Evolutionary conservation across 2,888 invertebrate genomes (phyloP).

Genomic region (Cheilosia soror): DNA sequence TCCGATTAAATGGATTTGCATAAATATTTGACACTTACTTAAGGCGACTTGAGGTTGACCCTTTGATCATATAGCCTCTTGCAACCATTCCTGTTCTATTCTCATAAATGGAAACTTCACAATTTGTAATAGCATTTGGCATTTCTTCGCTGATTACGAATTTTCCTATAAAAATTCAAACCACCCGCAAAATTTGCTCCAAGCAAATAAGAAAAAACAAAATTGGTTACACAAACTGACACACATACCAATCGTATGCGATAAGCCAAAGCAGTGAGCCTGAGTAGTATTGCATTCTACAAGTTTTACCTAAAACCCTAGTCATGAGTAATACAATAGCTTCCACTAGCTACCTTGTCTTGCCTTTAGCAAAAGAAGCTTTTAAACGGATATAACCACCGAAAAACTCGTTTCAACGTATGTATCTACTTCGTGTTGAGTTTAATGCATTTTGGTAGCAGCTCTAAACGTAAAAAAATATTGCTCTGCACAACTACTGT

Average conservation of each 20-base stretch:
- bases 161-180: background rate
- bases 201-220: constrained; percentile 2
- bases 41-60: too few species aligned
- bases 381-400: constrained; percentile 22
- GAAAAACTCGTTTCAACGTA: constrained; percentile 50
- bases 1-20: too few species aligned
- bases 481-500: constrained; percentile 3
- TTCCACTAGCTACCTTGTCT: constrained; percentile 25
- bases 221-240: constrained; percentile 33
- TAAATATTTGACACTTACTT: too few species aligned
- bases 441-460: constrained; percentile 35
- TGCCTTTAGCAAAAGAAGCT: constrained; percentile 45
- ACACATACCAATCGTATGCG: constrained; percentile 62
- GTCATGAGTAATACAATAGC: constrained; percentile 50
- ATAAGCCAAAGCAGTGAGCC: constrained; percentile 40
- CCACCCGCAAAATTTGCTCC: constrained; percentile 18
- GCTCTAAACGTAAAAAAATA: constrained; percentile 20
- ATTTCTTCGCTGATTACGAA: too few species aligned
- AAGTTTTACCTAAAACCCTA: constrained; percentile 56
- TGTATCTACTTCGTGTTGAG: constrained; percentile 17
- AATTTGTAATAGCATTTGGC: too few species aligned
- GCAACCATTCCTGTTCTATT: too few species aligned
- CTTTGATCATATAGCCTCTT: too few species aligned
- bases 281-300: constrained; percentile 44
- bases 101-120: too few species aligned